These are phyloP conservation scores for Melanotaenia maccullochi DNA, from an alignment of 2,797 vertebrate genomes.

Conservation along the genomic window DNA sequence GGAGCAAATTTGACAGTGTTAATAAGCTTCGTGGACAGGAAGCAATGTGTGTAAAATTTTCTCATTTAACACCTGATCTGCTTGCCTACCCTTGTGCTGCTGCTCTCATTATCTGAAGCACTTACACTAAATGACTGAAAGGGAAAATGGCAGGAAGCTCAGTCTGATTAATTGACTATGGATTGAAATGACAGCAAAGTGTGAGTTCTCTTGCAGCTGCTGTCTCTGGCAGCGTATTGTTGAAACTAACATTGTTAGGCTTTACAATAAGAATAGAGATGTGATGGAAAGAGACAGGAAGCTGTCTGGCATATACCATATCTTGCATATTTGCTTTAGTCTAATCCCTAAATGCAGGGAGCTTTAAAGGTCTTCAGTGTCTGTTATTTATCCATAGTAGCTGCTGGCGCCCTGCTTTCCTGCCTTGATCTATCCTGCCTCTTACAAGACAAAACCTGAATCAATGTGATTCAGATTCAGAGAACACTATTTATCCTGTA, in stretches of 20 bases:
- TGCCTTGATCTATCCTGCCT: slow-evolving; percentile 15
- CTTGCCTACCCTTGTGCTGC: neutral
- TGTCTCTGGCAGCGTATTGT: neutral
- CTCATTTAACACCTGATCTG: slow-evolving; percentile 53
- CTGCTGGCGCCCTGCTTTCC: neutral
- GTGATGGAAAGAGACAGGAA: slow-evolving; percentile 20
- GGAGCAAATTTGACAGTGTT: slow-evolving; percentile 21
- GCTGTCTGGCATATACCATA: slow-evolving; percentile 5
- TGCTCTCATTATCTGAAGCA: slow-evolving; percentile 16
- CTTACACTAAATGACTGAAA: slow-evolving; percentile 49
- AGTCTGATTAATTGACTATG: slow-evolving; percentile 66
- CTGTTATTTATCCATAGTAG: slow-evolving; percentile 7
- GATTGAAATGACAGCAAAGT: slow-evolving; percentile 63
- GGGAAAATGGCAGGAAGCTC: slow-evolving; percentile 38
- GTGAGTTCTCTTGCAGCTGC: slow-evolving; percentile 12
- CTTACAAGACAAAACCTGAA: neutral
- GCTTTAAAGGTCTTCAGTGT: neutral
- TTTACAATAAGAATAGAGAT: slow-evolving; percentile 4
- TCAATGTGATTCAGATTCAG: neutral
- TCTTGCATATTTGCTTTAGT: slow-evolving; percentile 27
- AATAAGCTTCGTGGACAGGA: slow-evolving; percentile 35
- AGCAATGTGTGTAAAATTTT: slow-evolving; percentile 27
- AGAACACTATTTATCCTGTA: too few species aligned
- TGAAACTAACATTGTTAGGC: slow-evolving; percentile 21
- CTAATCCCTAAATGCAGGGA: slow-evolving; percentile 14